Percentiles rank a stretch among this genome's conserved stretches.
phyloP scores from a whole-genome alignment of 1,140 invertebrate genomes.

The Papilio dardanus region DNA sequence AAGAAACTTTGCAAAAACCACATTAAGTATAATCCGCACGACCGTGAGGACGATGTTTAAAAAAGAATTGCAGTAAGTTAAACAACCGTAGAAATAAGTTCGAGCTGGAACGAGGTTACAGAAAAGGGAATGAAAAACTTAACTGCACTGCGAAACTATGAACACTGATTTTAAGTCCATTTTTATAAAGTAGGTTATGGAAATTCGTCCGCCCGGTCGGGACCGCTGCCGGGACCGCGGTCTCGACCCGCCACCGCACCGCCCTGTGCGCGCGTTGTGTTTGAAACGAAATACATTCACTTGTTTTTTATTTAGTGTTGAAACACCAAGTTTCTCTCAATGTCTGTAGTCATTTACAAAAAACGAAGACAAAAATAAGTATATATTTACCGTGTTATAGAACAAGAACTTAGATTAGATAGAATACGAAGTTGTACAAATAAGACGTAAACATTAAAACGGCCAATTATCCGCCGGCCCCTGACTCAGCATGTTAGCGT shows the following conservation, averaged over 20 bases:
- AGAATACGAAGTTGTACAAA: not conserved
- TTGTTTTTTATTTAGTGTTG: not conserved
- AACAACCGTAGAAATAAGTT: conserved; percentile 22
- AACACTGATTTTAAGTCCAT: conserved; percentile 7
- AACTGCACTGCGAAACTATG: conserved; percentile 18
- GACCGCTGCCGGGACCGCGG: not conserved
- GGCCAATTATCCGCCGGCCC: not conserved
- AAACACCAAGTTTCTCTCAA: not conserved
- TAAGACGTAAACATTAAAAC: not conserved
- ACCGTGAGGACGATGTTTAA: not conserved
- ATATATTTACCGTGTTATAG: no score
- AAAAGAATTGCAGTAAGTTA: not conserved
- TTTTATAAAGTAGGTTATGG: conserved; percentile 25
- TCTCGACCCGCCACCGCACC: not conserved
- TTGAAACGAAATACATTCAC: not conserved
- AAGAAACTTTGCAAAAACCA: not conserved
- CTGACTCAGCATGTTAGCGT: not conserved
- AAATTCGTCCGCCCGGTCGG: not conserved
- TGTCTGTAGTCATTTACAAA: no score
- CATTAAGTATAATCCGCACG: not conserved
- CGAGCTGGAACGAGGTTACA: not conserved
- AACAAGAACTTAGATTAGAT: not conserved
- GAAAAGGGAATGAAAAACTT: conserved; percentile 21
- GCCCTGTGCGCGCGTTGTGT: not conserved
- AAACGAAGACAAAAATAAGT: no score